phyloP scores from a whole-genome alignment of 1,140 invertebrate genomes.

The Dreissena rostriformis region DNA sequence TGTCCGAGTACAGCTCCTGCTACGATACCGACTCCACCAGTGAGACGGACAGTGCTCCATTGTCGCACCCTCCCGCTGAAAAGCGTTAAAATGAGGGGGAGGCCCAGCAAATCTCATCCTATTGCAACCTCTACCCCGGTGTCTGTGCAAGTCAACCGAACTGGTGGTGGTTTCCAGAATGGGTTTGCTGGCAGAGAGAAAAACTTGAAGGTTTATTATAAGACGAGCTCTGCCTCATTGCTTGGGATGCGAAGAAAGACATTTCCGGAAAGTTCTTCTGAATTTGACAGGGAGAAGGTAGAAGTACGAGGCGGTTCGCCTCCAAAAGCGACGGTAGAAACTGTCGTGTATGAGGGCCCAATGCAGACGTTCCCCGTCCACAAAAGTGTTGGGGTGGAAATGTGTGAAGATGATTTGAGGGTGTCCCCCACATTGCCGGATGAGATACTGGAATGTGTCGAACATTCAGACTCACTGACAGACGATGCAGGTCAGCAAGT shows the following conservation, averaged over 20 bases:
- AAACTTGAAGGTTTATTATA: no score
- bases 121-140: slow-evolving; percentile 30
- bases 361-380: no score
- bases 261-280: no score
- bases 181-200: no score
- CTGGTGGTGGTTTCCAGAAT: neutral
- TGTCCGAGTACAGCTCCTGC: slow-evolving; percentile 27
- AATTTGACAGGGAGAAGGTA: no score
- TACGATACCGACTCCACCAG: slow-evolving; percentile 23
- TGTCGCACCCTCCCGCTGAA: slow-evolving; percentile 26
- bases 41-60: neutral
- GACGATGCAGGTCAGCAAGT: neutral
- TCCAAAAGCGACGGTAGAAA: no score
- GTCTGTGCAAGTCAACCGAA: slow-evolving; percentile 46
- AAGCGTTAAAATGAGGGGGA: slow-evolving; percentile 67
- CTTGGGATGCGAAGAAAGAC: no score
- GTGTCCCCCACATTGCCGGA: slow-evolving; percentile 32
- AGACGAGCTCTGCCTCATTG: no score
- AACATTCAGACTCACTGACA: neutral
- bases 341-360: no score
- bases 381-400: neutral
- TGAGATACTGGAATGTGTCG: slow-evolving; percentile 2
- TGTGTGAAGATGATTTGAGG: slow-evolving; percentile 1
- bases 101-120: slow-evolving; percentile 20
- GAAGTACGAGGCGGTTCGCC: no score